Percentiles rank a stretch among this genome's conserved stretches.
Evolutionary conservation across 2,113 vertebrate genomes (phyloP).

Genomic region (Echinops telfairi): DNA sequence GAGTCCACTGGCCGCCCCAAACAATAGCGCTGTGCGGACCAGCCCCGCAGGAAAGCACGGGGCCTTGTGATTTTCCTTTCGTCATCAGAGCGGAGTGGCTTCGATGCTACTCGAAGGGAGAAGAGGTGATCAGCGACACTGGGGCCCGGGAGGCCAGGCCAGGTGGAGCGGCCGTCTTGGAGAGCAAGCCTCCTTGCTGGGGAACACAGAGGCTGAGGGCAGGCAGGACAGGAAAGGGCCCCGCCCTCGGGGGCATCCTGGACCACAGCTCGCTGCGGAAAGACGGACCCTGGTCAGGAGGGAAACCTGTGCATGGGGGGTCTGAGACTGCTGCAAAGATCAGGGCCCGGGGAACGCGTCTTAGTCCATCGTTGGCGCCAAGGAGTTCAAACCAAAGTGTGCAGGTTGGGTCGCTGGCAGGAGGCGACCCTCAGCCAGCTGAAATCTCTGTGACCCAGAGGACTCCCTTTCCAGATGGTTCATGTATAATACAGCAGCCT

Average conservation of each 20-base stretch:
- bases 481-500: conserved; percentile 75
- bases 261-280: not conserved
- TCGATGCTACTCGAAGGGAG: not conserved
- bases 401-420: conserved; percentile 72
- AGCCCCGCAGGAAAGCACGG: not conserved
- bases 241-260: not conserved
- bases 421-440: conserved; percentile 58
- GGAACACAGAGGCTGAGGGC: not conserved
- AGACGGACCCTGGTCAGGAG: not conserved
- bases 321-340: not conserved
- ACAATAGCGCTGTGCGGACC: not conserved
- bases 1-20: fast-evolving
- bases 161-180: not conserved
- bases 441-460: conserved; percentile 65
- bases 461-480: conserved; percentile 78
- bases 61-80: not conserved
- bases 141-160: not conserved
- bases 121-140: not conserved
- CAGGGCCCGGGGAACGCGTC: not conserved
- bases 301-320: not conserved
- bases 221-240: fast-evolving
- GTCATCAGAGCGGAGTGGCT: not conserved
- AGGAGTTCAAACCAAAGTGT: conserved; percentile 52
- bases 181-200: not conserved
- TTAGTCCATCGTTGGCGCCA: conserved; percentile 8